These are phyloP conservation scores for Mormyrus hasselquistii DNA, from an alignment of 2,797 vertebrate species.

Conservation along the genomic window DNA sequence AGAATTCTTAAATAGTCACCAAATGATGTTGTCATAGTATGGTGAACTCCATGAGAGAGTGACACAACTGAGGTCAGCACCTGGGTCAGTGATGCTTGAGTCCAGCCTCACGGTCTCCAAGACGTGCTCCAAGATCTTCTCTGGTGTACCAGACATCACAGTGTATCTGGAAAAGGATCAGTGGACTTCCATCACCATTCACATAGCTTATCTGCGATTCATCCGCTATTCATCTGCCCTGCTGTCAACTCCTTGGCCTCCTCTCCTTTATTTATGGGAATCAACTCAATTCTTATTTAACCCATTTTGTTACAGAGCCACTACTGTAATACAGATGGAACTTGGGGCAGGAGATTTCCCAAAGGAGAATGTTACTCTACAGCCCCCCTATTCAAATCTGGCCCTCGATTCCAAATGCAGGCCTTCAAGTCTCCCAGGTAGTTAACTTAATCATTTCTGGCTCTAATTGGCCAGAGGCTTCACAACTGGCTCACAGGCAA, in stretches of 20 bases:
- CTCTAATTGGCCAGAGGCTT: too few species aligned
- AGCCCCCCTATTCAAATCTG: neutral
- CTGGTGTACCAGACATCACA: slow-evolving; percentile 61
- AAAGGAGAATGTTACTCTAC: neutral
- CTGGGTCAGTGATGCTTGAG: slow-evolving; percentile 78
- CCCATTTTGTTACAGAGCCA: neutral
- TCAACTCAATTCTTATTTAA: neutral
- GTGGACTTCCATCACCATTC: slow-evolving; percentile 58
- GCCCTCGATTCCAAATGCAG: too few species aligned
- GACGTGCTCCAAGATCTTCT: slow-evolving; percentile 98
- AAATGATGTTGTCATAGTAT: neutral
- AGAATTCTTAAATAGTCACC: neutral
- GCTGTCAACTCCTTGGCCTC: neutral
- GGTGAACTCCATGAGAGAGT: neutral
- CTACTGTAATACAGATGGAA: neutral
- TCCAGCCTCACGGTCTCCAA: slow-evolving; percentile 93
- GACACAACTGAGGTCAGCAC: slow-evolving; percentile 38
- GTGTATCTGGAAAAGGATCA: neutral
- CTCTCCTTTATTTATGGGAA: neutral
- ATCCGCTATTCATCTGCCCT: slow-evolving; percentile 44
- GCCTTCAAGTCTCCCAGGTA: too few species aligned
- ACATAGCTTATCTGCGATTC: neutral
- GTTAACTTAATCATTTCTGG: too few species aligned
- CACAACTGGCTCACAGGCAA: too few species aligned
- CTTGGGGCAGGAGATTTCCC: neutral